phyloP scores from a whole-genome alignment of 2,888 invertebrate species.

The Keiferia lycopersicella region DNA sequence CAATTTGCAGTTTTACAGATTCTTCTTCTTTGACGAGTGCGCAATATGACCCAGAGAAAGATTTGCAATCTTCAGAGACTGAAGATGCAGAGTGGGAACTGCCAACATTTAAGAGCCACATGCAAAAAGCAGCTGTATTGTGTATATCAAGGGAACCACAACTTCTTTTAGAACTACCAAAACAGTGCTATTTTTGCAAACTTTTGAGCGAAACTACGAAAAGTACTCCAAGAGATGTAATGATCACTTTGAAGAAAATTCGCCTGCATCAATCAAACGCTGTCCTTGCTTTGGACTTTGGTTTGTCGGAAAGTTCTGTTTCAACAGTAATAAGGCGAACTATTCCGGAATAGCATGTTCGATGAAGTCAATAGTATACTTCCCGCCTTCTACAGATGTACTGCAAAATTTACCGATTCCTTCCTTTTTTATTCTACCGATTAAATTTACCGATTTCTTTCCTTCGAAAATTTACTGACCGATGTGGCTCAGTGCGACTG shows the following conservation, averaged over 20 bases:
- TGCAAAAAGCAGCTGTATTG: constrained; percentile 15
- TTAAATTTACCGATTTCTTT: constrained; percentile 31
- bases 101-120: constrained; percentile 5
- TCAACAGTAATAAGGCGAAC: constrained; percentile 10
- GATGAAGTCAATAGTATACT: constrained; percentile 13
- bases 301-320: constrained; percentile 13
- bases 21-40: constrained; percentile 13
- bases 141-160: constrained; percentile 17
- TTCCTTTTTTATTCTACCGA: too few species aligned
- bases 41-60: constrained; percentile 1
- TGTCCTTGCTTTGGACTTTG: constrained; percentile 18
- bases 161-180: constrained; percentile 15
- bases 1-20: constrained; percentile 1
- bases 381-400: constrained; percentile 24
- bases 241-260: constrained; percentile 12
- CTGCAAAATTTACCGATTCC: constrained; percentile 30
- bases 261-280: constrained; percentile 18
- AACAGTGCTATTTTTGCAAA: constrained; percentile 18
- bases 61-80: neutral
- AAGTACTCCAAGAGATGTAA: constrained; percentile 5
- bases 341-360: constrained; percentile 12
- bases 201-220: constrained; percentile 14
- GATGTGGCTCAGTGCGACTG: too few species aligned
- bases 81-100: constrained; percentile 12
- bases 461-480: constrained; percentile 24